phyloP scores from a whole-genome alignment of 2,888 invertebrate species.

The Adelphocoris suturalis region DNA sequence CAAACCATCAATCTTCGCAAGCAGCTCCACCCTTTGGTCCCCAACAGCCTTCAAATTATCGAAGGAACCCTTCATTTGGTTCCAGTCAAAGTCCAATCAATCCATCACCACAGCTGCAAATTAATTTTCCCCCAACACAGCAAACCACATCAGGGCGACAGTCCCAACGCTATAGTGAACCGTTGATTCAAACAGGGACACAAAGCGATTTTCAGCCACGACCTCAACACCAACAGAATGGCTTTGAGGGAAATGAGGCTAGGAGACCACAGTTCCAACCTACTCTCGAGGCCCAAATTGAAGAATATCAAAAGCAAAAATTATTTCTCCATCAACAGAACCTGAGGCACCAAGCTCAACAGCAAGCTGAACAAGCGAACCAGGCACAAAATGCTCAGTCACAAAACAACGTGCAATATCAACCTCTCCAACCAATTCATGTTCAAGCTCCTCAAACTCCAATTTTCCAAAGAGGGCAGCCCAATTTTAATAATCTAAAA shows the following conservation, averaged over 20 bases:
- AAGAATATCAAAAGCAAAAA: constrained; percentile 76
- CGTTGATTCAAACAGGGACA: constrained; percentile 78
- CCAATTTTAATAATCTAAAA: constrained; percentile 72
- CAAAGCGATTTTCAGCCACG: constrained; percentile 75
- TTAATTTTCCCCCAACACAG: constrained; percentile 63
- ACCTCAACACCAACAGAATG: constrained; percentile 75
- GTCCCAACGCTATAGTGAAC: constrained; percentile 78
- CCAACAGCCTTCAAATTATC: constrained; percentile 77
- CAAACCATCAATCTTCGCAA: constrained; percentile 75
- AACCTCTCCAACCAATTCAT: constrained; percentile 72
- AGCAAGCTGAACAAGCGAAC: constrained; percentile 68
- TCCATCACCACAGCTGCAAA: constrained; percentile 34
- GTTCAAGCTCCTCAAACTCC: constrained; percentile 68
- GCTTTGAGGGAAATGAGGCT: constrained; percentile 49
- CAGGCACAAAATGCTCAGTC: constrained; percentile 58
- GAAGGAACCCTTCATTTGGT: constrained; percentile 76
- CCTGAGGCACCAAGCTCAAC: constrained; percentile 78
- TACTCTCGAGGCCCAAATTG: constrained; percentile 70
- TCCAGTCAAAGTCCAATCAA: constrained; percentile 77
- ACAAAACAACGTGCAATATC: constrained; percentile 66
- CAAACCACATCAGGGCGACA: constrained; percentile 78
- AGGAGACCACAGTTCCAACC: constrained; percentile 70
- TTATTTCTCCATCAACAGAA: constrained; percentile 77
- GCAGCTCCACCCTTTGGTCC: constrained; percentile 75
- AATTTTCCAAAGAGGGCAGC: constrained; percentile 77